These are phyloP conservation scores for Bettongia penicillata DNA, from an alignment of 2,113 vertebrate genomes.

Conservation along the genomic window DNA sequence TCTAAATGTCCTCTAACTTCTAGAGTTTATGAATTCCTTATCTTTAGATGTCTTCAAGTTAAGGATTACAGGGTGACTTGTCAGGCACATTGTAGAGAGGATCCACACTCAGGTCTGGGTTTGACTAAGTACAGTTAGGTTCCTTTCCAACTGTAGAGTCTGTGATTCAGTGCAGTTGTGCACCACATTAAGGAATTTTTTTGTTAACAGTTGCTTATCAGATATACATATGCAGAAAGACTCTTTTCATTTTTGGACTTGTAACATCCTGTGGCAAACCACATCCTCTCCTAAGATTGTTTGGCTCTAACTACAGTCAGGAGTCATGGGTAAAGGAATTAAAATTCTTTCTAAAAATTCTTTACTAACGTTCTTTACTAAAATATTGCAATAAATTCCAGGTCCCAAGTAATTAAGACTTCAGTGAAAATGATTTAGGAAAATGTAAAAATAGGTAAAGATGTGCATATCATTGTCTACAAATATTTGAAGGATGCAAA, in stretches of 20 bases:
- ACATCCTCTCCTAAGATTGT: background rate
- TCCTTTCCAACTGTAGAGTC: background rate
- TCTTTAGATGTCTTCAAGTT: background rate
- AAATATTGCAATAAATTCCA: conserved; percentile 34
- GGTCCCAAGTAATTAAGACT: conserved; percentile 34
- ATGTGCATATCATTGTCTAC: background rate
- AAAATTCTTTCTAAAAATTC: conserved; percentile 9
- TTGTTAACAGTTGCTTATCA: background rate
- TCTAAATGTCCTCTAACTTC: background rate
- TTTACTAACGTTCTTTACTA: background rate
- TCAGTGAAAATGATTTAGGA: conserved; percentile 40
- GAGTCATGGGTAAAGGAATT: conserved; percentile 21
- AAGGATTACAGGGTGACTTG: background rate
- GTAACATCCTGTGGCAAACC: background rate
- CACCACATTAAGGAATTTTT: background rate
- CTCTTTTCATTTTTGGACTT: background rate
- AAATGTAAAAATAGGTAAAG: conserved; percentile 58
- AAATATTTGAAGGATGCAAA: conserved; percentile 14
- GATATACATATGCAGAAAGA: background rate
- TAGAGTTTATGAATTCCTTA: background rate
- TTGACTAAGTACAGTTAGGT: background rate
- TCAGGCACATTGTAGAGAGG: background rate
- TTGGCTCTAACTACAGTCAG: background rate
- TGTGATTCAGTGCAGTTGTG: background rate
- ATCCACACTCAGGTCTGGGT: background rate